A percentile compares a stretch with the other conserved stretches of the same genome.
Conservation (phyloP, 2,888 invertebrate genomes). For the Pollenia griseotomentosa region DNA sequence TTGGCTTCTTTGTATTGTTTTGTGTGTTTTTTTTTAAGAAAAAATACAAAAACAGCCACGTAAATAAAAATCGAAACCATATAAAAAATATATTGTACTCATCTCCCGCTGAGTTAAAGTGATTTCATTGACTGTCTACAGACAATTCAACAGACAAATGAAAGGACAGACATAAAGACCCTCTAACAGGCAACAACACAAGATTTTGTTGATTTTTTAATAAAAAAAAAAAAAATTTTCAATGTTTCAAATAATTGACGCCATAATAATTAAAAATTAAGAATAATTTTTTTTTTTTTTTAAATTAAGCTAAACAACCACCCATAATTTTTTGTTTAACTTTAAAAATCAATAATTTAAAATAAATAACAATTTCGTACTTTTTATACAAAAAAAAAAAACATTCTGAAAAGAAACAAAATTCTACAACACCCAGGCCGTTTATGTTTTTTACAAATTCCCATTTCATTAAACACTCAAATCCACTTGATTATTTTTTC, state of each 20-base stretch:
- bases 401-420: neutral
- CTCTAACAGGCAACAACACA: slow-evolving; percentile 47
- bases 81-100: slow-evolving; percentile 73
- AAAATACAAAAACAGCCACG: slow-evolving; percentile 53
- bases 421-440: neutral
- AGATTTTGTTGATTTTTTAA: slow-evolving; percentile 15
- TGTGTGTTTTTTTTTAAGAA: slow-evolving; percentile 27
- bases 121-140: slow-evolving; percentile 77
- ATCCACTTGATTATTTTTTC: slow-evolving; percentile 39
- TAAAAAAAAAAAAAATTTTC: slow-evolving; percentile 8
- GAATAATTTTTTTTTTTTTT: neutral
- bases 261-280: slow-evolving; percentile 60
- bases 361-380: slow-evolving; percentile 1
- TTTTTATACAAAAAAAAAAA: neutral
- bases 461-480: slow-evolving; percentile 28
- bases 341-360: slow-evolving; percentile 39
- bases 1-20: slow-evolving; percentile 52
- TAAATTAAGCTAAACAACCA: slow-evolving; percentile 7
- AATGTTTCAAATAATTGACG: slow-evolving; percentile 59
- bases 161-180: slow-evolving; percentile 55
- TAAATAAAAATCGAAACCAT: slow-evolving; percentile 67
- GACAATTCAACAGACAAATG: slow-evolving; percentile 66
- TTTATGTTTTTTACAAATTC: slow-evolving; percentile 3
- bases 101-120: slow-evolving; percentile 80
- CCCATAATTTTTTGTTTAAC: slow-evolving; percentile 44